Evolutionary conservation across 2,888 invertebrate species (phyloP), one percentile per base, ranked within the genome.

Genomic region (Pollenia angustigena): DNA sequence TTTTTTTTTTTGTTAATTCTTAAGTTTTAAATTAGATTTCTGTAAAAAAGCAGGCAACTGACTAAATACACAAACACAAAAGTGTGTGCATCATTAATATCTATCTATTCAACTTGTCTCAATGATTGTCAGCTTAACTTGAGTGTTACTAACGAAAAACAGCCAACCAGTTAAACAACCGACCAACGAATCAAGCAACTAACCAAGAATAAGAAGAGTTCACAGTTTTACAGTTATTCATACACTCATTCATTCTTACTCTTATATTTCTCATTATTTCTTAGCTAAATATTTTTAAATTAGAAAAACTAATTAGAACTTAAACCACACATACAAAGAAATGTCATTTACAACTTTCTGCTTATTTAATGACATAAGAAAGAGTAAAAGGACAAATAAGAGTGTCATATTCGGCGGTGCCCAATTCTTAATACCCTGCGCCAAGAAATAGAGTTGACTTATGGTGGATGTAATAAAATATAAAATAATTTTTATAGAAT

Each of bases 291-390:
- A 14, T 66, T 50, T 50, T n/a, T 12, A 50, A 68, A 68, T 50
- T 50, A 14, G 32, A 4, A 68, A 68, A 68, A 68, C 68, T 68
- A 68, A 68, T 68, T 68, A 50, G 68, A 48, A 68, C 32, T 68
- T 50, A 32, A 68, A 14, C 66, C 50, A 32, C 68, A 68, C 14
- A 50, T 23, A 50, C 68, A 68, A n/a, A 12, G 50, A 50, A 68
- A 68, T 48, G 48, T 48, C n/a, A 48, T 50, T 40, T 32, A 50
- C 8, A 68, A 50, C 32, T 50, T 68, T 50, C 32, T 50, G 32
- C 40, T 68, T 42, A 68, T 50, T 40, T 68, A 50, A 40, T 50
- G 44, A 46, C 16, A 64, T 44, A 44, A 68, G 4, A n/a, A 32
- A 9, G 32, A 42, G 42, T 32, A 32, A 23, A 23, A 32, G 32